Evolutionary conservation across 2,113 vertebrate species (phyloP), one percentile per base, ranked within the genome.

Genomic region (Saimiri boliviensis): DNA sequence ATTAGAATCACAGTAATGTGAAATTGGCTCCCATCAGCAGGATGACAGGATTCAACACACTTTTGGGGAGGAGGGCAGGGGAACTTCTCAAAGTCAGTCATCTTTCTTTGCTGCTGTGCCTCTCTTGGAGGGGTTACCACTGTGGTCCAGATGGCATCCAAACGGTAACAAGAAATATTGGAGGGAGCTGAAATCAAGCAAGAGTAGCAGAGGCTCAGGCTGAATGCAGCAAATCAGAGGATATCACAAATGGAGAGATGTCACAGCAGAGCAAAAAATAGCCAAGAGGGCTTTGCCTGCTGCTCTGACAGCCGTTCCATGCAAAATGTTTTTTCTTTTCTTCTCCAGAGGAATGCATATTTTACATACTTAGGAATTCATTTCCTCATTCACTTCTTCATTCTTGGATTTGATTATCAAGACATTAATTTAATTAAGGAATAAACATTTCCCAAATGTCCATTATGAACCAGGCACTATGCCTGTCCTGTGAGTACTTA

Each of bases 231-330:
- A 98, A 94, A 98, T 90, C 86, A 83, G 86, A 97, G 90, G 91
- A 88, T 87, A 74, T 89, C 94, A 94, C 93, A 96, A 93, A 98
- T 80, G 95, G 86, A 89, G 95, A 91, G 89, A 97, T 96, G 94
- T 97, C 96, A 97, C 76, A 96, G 97, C 95, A 97, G 49, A 96
- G 93, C 95, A 82, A 95, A 97, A 98, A 97, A 97, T 54, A 97
- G 94, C 90, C 87, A 93, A 68, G 89, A 96, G 74, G 89, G 85
- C 83, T 89, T 9, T 87, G 97, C 93, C 95, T 89, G 97, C 97
- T 98, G 96, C 80, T 97, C 91, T 13, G n/a, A 95, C 97, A 98
- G 97, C 94, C 85, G 60, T 81, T 96, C 74, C 2, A 0, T 80
- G 63, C 91, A 91, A 83, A 77, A 66, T 77, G 83, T 19, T 95